Conservation (phyloP, 37 sponge, comb jelly and placozoan genomes). For the Lycopodina hypogea region DNA sequence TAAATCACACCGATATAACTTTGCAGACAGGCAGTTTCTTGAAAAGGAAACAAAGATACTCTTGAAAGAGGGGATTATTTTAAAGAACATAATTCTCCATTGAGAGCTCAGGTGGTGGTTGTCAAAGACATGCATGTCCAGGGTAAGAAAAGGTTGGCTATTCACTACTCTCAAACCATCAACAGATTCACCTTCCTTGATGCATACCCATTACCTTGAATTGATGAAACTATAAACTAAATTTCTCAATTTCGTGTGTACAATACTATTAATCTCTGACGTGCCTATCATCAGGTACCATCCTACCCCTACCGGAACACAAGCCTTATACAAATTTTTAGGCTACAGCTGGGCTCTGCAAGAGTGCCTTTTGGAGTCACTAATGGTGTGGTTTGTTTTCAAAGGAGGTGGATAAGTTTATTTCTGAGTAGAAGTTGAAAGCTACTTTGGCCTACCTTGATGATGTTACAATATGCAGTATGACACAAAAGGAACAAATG, state of each 20-base stretch:
- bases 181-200: background rate
- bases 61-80: background rate
- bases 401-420: background rate
- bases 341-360: background rate
- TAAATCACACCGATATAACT: background rate
- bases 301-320: no score
- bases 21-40: constrained; percentile 1
- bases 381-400: constrained; percentile 15
- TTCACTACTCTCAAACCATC: constrained; percentile 12
- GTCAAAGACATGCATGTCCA: background rate
- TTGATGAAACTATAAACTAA: background rate
- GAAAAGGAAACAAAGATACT: background rate
- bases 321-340: background rate
- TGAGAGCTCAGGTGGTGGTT: constrained; percentile 6
- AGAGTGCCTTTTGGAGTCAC: constrained; percentile 16
- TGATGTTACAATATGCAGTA: constrained; percentile 5
- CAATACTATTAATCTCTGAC: background rate
- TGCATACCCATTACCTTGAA: background rate
- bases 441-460: constrained; percentile 8
- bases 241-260: constrained; percentile 9
- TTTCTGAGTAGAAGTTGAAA: background rate
- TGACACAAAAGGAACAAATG: constrained; percentile 6
- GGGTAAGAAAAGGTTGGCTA: no score
- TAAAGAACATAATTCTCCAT: background rate
- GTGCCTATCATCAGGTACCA: constrained; percentile 7